Conservation (phyloP, 1,140 invertebrate species). For the Theocolax elegans region DNA sequence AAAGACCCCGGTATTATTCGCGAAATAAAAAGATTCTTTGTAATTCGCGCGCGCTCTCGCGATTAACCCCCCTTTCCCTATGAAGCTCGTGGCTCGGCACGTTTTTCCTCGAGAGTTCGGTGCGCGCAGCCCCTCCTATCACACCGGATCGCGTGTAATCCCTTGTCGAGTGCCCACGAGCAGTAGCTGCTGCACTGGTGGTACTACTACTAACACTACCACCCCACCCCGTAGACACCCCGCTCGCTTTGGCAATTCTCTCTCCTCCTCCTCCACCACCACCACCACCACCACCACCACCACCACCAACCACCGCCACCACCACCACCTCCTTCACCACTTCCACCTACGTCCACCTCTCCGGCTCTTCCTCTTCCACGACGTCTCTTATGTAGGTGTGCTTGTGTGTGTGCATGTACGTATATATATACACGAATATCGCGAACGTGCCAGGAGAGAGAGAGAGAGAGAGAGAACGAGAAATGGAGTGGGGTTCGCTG, state of each 20-base stretch:
- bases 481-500: slow-evolving; percentile 3
- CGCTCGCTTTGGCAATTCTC: slow-evolving; percentile 56
- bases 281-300: slow-evolving; percentile 23
- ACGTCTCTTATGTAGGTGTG: not conserved
- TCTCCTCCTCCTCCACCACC: slow-evolving; percentile 37
- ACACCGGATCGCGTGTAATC: not conserved
- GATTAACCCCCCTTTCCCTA: no score
- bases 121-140: not conserved
- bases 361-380: slow-evolving; percentile 13
- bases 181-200: no score
- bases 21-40: no score
- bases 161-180: not conserved
- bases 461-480: no score
- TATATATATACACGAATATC: not conserved
- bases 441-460: not conserved
- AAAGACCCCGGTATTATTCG: no score
- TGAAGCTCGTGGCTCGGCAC: no score
- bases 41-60: no score
- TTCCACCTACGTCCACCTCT: not conserved
- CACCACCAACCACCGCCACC: slow-evolving; percentile 39
- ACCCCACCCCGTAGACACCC: slow-evolving; percentile 52
- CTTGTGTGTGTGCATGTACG: not conserved
- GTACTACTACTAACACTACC: no score
- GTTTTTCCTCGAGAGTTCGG: no score
- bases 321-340: slow-evolving; percentile 26